Evolutionary conservation across 1,140 invertebrate genomes (phyloP).

Genomic region (Ptiloglossa arizonensis): DNA sequence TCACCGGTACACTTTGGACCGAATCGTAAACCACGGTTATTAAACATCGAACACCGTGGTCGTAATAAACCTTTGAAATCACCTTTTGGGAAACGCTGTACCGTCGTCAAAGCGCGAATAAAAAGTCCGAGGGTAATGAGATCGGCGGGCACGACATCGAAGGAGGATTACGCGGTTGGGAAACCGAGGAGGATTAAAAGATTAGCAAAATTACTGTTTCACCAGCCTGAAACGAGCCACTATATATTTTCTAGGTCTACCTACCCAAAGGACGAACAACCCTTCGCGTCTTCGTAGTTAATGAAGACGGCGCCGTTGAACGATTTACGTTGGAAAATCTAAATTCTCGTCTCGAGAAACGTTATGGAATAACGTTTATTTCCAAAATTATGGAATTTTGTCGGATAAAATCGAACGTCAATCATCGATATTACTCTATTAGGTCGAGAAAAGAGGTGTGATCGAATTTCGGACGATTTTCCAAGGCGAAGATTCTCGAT

Average conservation of each 20-base stretch:
- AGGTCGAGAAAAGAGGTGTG: too few species aligned
- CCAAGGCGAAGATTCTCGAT: too few species aligned
- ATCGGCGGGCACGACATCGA: not conserved
- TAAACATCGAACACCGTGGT: not conserved
- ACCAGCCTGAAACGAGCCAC: not conserved
- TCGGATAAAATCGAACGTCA: too few species aligned
- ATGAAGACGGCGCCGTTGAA: not conserved
- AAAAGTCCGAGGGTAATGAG: not conserved
- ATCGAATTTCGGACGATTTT: too few species aligned
- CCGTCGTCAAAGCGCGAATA: rapidly evolving
- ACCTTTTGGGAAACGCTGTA: too few species aligned
- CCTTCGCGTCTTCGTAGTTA: too few species aligned
- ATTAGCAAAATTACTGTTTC: slow-evolving; percentile 41
- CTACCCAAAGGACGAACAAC: not conserved
- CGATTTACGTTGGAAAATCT: not conserved
- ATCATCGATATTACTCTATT: too few species aligned
- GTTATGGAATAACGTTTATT: too few species aligned
- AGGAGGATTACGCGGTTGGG: not conserved
- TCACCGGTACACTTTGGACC: not conserved
- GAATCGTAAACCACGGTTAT: too few species aligned
- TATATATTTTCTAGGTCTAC: not conserved
- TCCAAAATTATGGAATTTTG: too few species aligned
- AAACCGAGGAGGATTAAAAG: slow-evolving; percentile 59
- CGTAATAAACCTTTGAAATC: not conserved
- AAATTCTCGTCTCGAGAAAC: too few species aligned